A percentile compares a stretch with the other conserved stretches of the same genome.
phyloP scores from a whole-genome alignment of 2,113 vertebrate genomes.

The Microcebus murinus region DNA sequence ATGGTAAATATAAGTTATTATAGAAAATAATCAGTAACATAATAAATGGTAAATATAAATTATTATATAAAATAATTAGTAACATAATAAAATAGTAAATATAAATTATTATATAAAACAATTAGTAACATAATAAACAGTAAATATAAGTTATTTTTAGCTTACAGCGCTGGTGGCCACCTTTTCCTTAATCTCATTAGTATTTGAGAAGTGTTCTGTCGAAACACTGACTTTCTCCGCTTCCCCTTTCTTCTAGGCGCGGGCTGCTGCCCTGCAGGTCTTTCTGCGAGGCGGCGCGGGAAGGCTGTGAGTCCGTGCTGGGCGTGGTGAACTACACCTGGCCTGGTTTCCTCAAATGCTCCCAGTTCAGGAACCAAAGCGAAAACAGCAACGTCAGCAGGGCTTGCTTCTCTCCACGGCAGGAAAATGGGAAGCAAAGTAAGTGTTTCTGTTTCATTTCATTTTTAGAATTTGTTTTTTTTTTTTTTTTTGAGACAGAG shows the following conservation, averaged over 20 bases:
- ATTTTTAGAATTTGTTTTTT: neutral
- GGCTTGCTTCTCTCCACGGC: slow-evolving; percentile 90
- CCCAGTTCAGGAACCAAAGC: slow-evolving; percentile 90
- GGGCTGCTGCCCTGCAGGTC: slow-evolving; percentile 91
- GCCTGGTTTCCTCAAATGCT: slow-evolving; percentile 96
- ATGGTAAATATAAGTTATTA: neutral
- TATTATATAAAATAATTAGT: too few species aligned
- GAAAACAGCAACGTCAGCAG: slow-evolving; percentile 74
- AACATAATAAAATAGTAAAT: too few species aligned
- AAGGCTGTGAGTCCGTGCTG: slow-evolving; percentile 95
- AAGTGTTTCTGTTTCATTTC: slow-evolving; percentile 76
- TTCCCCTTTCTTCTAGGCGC: slow-evolving; percentile 73
- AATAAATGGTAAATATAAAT: too few species aligned
- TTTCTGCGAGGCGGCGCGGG: slow-evolving; percentile 95
- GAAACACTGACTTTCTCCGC: neutral
- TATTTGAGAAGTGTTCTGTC: neutral
- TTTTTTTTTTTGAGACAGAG: too few species aligned
- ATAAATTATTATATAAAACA: too few species aligned
- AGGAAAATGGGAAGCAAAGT: slow-evolving; percentile 89
- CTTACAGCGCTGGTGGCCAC: neutral
- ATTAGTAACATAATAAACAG: too few species aligned
- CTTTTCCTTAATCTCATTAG: slow-evolving; percentile 44
- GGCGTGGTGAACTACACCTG: slow-evolving; percentile 96
- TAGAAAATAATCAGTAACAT: neutral
- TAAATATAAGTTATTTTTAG: too few species aligned